Evolutionary conservation across 2,113 vertebrate species (phyloP).

Genomic region (Paracanthobrama guichenoti): DNA sequence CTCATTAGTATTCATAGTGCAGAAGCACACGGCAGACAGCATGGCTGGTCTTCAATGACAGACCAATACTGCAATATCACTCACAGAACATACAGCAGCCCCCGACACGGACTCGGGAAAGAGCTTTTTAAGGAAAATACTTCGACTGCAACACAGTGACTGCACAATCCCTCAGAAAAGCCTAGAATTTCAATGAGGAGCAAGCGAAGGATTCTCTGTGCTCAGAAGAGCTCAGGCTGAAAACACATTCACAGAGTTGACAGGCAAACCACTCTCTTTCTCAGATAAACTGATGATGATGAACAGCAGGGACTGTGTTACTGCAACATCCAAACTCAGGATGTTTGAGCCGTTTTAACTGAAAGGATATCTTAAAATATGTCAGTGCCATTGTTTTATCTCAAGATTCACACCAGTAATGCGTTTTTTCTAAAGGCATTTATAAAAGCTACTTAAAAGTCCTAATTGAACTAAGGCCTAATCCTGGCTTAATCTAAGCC

Average conservation of each 20-base stretch:
- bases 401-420: too few relatives aligned
- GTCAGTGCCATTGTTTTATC: too few relatives aligned
- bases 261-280: conserved; percentile 32
- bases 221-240: conserved; percentile 70
- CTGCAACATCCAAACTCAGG: not conserved
- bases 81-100: not conserved
- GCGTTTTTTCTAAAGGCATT: too few relatives aligned
- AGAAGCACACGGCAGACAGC: conserved; percentile 56
- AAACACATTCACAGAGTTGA: conserved; percentile 68
- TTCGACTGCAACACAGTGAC: conserved; percentile 66
- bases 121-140: conserved; percentile 63
- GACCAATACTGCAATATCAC: not conserved
- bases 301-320: not conserved
- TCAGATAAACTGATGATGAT: not conserved
- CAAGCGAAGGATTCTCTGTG: conserved; percentile 75
- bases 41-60: conserved; percentile 32
- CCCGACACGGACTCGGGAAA: not conserved
- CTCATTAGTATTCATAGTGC: conserved; percentile 71
- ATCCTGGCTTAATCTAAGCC: too few relatives aligned
- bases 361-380: too few relatives aligned
- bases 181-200: conserved; percentile 76
- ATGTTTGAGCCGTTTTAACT: too few relatives aligned
- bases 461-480: too few relatives aligned
- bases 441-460: too few relatives aligned
- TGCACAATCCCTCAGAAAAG: conserved; percentile 68